Evolutionary conservation across 2,113 vertebrate species (phyloP).

Genomic region (Semicossyphus pulcher): DNA sequence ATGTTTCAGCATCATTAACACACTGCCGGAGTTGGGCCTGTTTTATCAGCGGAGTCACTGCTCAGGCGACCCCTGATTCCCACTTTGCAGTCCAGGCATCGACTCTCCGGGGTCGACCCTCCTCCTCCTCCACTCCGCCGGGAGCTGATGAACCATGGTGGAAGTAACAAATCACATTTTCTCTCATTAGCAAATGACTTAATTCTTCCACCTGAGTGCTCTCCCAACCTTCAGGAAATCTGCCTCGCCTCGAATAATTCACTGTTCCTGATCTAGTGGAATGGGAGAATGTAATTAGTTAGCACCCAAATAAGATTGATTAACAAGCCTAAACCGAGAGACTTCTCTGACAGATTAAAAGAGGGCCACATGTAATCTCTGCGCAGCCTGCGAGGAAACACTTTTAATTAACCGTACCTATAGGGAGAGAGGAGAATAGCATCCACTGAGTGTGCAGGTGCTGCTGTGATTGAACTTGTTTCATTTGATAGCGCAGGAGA

Average conservation of each 20-base stretch:
- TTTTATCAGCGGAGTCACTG: not conserved
- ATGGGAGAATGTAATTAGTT: conserved; percentile 64
- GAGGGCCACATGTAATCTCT: conserved; percentile 48
- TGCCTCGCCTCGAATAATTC: conserved; percentile 27
- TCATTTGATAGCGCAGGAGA: conserved; percentile 39
- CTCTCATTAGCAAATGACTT: conserved; percentile 59
- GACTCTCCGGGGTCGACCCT: not conserved
- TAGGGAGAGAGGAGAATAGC: conserved; percentile 18
- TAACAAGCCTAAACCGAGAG: conserved; percentile 58
- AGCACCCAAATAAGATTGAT: conserved; percentile 65
- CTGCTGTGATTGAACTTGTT: conserved; percentile 45
- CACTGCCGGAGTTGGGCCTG: not conserved
- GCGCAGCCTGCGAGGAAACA: conserved; percentile 42
- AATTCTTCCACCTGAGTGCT: conserved; percentile 46
- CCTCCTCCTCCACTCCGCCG: not conserved
- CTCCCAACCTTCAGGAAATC: conserved; percentile 42
- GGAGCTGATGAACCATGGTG: conserved; percentile 1
- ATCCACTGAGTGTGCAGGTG: conserved; percentile 31
- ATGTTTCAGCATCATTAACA: too few relatives aligned
- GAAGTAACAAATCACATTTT: conserved; percentile 44
- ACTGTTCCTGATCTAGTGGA: conserved; percentile 29
- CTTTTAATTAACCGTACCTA: conserved; percentile 68
- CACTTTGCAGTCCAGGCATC: not conserved
- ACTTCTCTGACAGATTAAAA: conserved; percentile 63
- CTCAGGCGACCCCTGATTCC: not conserved